Evolutionary conservation across 2,888 invertebrate species (phyloP).

Genomic region (Tenthredo distinguenda): DNA sequence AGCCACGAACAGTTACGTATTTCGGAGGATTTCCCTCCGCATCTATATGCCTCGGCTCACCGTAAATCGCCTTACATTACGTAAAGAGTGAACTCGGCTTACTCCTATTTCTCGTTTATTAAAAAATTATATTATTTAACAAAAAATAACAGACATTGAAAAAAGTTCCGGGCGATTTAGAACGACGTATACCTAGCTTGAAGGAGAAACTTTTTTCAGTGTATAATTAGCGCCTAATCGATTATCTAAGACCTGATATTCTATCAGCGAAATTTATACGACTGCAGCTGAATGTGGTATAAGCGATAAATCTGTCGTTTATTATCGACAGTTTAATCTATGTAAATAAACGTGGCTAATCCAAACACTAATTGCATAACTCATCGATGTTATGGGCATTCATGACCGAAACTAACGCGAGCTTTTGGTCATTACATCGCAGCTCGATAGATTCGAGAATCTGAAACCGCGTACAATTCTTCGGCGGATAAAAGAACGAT

Average conservation of each 20-base stretch:
- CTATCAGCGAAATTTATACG: neutral
- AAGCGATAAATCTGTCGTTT: neutral
- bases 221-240: neutral
- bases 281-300: neutral
- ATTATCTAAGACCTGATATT: neutral
- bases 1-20: slow-evolving; percentile 30
- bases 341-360: slow-evolving; percentile 7
- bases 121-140: neutral
- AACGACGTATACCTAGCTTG: too few species aligned
- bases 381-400: neutral
- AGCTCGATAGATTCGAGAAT: neutral
- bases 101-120: neutral
- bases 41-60: neutral
- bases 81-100: neutral
- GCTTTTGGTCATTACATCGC: neutral
- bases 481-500: neutral
- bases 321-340: neutral
- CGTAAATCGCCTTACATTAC: neutral
- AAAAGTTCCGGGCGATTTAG: too few species aligned
- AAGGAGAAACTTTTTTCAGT: neutral
- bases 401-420: neutral
- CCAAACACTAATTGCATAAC: neutral
- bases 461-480: neutral
- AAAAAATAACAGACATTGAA: neutral
- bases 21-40: neutral